Evolutionary conservation across 2,113 vertebrate species (phyloP).

Genomic region (Fregetta grallaria): DNA sequence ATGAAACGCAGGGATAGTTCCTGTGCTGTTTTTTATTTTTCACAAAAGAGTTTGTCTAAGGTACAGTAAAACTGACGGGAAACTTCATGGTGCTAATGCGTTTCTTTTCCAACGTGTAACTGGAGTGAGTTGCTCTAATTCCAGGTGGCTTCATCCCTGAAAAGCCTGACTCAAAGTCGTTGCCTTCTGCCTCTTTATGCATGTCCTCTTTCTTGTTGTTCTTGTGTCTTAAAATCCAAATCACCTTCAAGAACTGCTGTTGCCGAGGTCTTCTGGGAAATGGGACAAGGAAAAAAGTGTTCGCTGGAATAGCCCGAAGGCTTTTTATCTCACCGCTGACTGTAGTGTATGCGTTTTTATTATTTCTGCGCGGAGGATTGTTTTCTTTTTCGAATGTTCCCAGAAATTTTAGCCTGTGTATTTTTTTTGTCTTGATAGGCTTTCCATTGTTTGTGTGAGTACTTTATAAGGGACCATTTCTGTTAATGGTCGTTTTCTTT

Average conservation of each 20-base stretch:
- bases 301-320: background rate
- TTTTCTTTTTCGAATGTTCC: background rate
- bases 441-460: background rate
- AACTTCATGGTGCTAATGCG: rapidly evolving
- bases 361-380: background rate
- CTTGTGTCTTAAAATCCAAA: background rate
- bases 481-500: background rate
- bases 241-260: background rate
- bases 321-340: background rate
- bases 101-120: background rate
- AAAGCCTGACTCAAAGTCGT: background rate
- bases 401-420: background rate
- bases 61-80: background rate
- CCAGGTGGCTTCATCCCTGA: background rate
- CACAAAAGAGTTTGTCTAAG: background rate
- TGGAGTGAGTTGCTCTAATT: background rate
- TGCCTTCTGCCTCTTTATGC: background rate
- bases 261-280: background rate
- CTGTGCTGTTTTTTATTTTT: background rate
- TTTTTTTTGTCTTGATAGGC: background rate
- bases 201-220: background rate
- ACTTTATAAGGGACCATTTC: background rate
- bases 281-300: background rate
- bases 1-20: background rate
- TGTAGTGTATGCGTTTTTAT: background rate